phyloP scores from a whole-genome alignment of 2,113 vertebrate genomes.

The Dasypus novemcinctus region DNA sequence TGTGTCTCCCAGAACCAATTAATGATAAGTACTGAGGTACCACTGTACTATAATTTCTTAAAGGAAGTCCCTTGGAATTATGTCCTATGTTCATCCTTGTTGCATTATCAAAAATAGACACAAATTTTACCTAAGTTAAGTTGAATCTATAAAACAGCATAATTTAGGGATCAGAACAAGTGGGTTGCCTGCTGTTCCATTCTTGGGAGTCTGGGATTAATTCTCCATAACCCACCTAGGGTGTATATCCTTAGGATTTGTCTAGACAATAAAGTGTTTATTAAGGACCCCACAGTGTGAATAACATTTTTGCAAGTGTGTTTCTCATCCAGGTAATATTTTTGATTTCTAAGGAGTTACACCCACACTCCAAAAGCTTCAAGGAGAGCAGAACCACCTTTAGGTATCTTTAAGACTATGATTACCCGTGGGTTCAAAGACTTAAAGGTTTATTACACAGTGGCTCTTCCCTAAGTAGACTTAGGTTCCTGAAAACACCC shows the following conservation, averaged over 20 bases:
- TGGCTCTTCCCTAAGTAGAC: neutral
- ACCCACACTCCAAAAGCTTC: neutral
- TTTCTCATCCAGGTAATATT: constrained; percentile 1
- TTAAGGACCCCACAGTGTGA: neutral
- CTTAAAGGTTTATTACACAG: neutral
- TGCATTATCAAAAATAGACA: neutral
- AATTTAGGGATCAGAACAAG: constrained; percentile 3
- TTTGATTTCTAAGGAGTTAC: neutral
- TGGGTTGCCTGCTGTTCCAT: neutral
- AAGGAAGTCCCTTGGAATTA: neutral
- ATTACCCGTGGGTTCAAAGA: neutral
- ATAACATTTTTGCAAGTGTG: neutral
- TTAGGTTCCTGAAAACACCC: neutral
- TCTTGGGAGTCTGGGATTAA: constrained; percentile 42
- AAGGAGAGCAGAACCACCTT: neutral
- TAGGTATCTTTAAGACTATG: neutral
- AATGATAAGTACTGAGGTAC: too few relatives aligned
- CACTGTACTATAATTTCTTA: neutral
- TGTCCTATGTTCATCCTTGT: neutral
- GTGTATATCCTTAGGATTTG: constrained; percentile 2
- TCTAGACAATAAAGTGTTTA: neutral
- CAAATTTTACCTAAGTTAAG: neutral
- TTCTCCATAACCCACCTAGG: neutral
- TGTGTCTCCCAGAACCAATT: too few relatives aligned
- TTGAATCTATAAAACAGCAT: neutral